Conservation (phyloP, 2,888 invertebrate species). For the Danaus chrysippus region DNA sequence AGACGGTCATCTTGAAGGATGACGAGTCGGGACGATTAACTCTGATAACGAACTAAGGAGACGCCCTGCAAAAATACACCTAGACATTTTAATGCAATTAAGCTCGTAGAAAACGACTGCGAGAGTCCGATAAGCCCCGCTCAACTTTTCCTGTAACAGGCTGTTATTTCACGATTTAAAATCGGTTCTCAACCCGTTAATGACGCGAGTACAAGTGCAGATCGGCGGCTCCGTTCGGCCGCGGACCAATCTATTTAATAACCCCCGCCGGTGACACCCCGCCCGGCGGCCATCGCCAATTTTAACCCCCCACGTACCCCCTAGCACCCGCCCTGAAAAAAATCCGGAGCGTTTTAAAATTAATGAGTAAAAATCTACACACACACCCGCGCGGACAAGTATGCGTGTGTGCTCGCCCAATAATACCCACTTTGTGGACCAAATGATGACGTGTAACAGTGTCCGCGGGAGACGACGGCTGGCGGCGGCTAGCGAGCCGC, state of each 20-base stretch:
- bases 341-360: slow-evolving; percentile 81
- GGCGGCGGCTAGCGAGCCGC: slow-evolving; percentile 32
- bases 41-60: slow-evolving; percentile 31
- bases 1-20: slow-evolving; percentile 24
- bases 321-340: slow-evolving; percentile 78
- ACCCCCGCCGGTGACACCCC: slow-evolving; percentile 79
- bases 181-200: slow-evolving; percentile 79
- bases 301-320: slow-evolving; percentile 70
- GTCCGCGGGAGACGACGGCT: slow-evolving; percentile 38
- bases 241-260: slow-evolving; percentile 81
- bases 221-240: slow-evolving; percentile 79
- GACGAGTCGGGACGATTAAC: slow-evolving; percentile 33
- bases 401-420: slow-evolving; percentile 64
- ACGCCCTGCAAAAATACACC: slow-evolving; percentile 38
- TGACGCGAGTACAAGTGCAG: slow-evolving; percentile 79
- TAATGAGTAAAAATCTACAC: slow-evolving; percentile 80
- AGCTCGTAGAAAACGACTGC: slow-evolving; percentile 61
- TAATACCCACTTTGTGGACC: slow-evolving; percentile 59
- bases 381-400: slow-evolving; percentile 68
- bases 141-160: slow-evolving; percentile 78
- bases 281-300: slow-evolving; percentile 78
- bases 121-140: slow-evolving; percentile 71
- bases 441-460: slow-evolving; percentile 45
- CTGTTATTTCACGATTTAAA: slow-evolving; percentile 79
- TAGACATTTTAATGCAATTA: slow-evolving; percentile 68